Evolutionary conservation across 2,113 vertebrate genomes (phyloP).

Genomic region (Hippolais icterina): DNA sequence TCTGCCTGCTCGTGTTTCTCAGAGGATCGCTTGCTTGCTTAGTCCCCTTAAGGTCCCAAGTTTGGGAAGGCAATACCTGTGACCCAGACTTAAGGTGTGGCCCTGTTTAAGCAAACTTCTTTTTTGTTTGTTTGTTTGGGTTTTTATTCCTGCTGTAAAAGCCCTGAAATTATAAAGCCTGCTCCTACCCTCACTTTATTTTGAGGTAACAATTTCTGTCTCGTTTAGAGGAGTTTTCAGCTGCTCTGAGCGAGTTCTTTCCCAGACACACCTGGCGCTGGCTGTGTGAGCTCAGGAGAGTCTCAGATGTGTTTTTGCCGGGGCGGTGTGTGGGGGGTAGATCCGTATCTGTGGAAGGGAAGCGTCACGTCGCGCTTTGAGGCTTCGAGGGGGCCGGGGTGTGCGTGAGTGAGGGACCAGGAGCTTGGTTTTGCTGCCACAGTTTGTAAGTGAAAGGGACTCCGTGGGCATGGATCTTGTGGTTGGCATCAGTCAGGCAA

Average conservation of each 20-base stretch:
- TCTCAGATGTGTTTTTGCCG: constrained; percentile 65
- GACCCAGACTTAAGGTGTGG: not conserved
- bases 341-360: constrained; percentile 69
- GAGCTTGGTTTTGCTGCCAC: not conserved
- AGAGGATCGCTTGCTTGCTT: not conserved
- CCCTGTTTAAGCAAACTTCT: not conserved
- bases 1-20: rapidly evolving
- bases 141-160: not conserved
- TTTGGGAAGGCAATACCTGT: not conserved
- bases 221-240: not conserved
- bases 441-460: not conserved
- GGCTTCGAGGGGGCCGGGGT: not conserved
- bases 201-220: not conserved
- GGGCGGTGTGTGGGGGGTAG: constrained; percentile 65
- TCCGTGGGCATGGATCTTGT: not conserved
- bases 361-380: not conserved
- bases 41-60: not conserved
- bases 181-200: not conserved
- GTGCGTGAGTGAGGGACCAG: not conserved
- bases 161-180: not conserved
- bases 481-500: not conserved
- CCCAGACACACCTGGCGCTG: constrained; percentile 24
- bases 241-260: constrained; percentile 3
- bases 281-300: constrained; percentile 36
- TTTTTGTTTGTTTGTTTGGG: not conserved